These are phyloP conservation scores for Leptatherina wallacei DNA, from an alignment of 2,797 vertebrate genomes.

Conservation along the genomic window DNA sequence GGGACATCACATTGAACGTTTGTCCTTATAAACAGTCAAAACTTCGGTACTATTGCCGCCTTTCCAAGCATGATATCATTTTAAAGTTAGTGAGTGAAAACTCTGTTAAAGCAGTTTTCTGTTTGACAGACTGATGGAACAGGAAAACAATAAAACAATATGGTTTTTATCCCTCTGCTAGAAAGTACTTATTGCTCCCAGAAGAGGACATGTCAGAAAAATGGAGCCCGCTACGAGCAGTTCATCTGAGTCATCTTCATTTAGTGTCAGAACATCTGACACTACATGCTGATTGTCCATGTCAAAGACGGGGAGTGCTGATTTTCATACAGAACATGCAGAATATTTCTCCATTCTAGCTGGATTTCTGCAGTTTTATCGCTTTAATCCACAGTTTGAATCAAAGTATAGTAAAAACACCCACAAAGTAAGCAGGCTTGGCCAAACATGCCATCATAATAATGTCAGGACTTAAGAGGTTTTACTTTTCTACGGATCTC, in stretches of 20 bases:
- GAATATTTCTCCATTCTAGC: background rate
- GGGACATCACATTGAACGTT: background rate
- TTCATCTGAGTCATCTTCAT: too few relatives aligned
- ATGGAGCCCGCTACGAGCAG: constrained; percentile 15
- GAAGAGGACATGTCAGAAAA: constrained; percentile 47
- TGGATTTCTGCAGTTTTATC: background rate
- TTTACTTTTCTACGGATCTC: background rate
- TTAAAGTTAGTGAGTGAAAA: constrained; percentile 12
- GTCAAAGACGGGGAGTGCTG: constrained; percentile 23
- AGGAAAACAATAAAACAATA: constrained; percentile 11
- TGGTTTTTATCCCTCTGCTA: constrained; percentile 23
- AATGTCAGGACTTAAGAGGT: background rate
- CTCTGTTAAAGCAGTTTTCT: constrained; percentile 5
- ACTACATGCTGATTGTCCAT: constrained; percentile 27
- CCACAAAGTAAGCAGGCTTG: background rate
- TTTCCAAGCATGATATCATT: background rate
- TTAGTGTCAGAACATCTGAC: constrained; percentile 45
- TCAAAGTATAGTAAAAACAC: background rate
- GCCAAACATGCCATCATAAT: background rate
- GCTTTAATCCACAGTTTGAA: constrained; percentile 5
- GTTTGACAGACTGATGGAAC: constrained; percentile 7
- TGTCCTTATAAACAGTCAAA: background rate
- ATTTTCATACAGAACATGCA: background rate
- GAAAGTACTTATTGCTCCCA: constrained; percentile 45
- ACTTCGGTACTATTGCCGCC: background rate